A percentile compares a stretch with the other conserved stretches of the same genome.
These are phyloP conservation scores for Kryptopterus vitreolus DNA, from an alignment of 2,797 vertebrate species.

Conservation along the genomic window DNA sequence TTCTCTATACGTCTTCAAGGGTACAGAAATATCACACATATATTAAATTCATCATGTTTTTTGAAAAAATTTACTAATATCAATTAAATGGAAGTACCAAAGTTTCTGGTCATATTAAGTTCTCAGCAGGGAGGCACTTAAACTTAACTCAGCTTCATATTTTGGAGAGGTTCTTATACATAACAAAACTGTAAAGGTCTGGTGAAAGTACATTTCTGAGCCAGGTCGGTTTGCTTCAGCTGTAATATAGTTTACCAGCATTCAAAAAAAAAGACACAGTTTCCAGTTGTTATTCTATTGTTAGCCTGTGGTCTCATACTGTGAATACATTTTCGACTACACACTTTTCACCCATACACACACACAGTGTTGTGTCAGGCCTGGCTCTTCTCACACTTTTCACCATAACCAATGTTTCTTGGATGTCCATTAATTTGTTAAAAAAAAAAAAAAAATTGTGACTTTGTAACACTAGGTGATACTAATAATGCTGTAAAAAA, in stretches of 20 bases:
- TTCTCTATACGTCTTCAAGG: conserved; percentile 12
- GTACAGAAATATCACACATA: conserved; percentile 1
- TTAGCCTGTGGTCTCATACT: conserved; percentile 26
- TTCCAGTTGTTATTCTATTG: conserved; percentile 29
- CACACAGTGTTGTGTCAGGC: background rate
- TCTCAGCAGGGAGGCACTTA: background rate
- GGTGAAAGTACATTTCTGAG: background rate
- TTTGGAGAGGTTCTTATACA: conserved; percentile 4
- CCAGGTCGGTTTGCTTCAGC: background rate
- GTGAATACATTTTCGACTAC: conserved; percentile 61
- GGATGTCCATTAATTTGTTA: conserved; percentile 1
- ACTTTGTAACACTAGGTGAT: background rate
- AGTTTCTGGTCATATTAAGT: background rate
- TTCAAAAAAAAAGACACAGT: conserved; percentile 4
- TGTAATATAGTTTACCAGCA: conserved; percentile 27
- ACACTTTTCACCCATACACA: conserved; percentile 65
- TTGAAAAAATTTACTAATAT: background rate
- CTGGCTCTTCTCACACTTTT: conserved; percentile 15
- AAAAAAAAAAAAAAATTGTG: too few relatives aligned
- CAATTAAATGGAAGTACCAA: background rate
- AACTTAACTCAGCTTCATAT: background rate
- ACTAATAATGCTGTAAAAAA: background rate
- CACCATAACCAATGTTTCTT: conserved; percentile 9
- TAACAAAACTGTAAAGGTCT: background rate
- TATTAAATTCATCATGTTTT: background rate